These are phyloP conservation scores for Rana temporaria DNA, from an alignment of 2,113 vertebrate genomes.

Conservation along the genomic window DNA sequence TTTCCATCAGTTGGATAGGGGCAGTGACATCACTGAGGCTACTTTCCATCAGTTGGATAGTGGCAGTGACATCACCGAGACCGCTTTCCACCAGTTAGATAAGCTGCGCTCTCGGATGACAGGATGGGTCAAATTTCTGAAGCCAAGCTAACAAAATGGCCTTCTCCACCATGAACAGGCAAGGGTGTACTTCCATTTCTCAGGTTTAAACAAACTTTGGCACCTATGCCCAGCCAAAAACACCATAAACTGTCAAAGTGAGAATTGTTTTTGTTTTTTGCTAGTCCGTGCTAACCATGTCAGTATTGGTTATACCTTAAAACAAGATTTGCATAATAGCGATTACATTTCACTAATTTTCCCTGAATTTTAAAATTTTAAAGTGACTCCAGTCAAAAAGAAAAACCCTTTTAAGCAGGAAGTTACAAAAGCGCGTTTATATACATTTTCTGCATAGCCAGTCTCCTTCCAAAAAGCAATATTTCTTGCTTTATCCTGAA, in stretches of 20 bases:
- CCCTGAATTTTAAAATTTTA: slow-evolving; percentile 68
- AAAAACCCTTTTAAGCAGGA: neutral
- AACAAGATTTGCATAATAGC: slow-evolving; percentile 62
- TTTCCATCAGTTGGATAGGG: too few relatives aligned
- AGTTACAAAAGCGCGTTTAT: too few relatives aligned
- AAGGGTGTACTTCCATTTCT: neutral
- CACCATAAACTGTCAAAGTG: neutral
- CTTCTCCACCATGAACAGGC: neutral
- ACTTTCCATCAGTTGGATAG: too few relatives aligned
- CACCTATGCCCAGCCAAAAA: slow-evolving; percentile 53
- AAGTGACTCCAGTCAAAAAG: neutral
- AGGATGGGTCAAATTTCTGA: neutral
- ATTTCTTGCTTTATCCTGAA: too few relatives aligned
- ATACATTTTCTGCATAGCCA: too few relatives aligned
- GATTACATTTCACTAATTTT: slow-evolving; percentile 62
- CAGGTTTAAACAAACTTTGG: slow-evolving; percentile 64
- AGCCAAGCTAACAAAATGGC: neutral
- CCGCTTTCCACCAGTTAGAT: neutral
- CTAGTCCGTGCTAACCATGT: slow-evolving; percentile 35
- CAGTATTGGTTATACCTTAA: slow-evolving; percentile 64
- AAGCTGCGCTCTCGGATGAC: neutral
- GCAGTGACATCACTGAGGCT: too few relatives aligned
- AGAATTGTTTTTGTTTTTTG: neutral
- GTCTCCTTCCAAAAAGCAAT: too few relatives aligned
- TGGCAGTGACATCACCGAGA: too few relatives aligned